These are phyloP conservation scores for Tachycineta bicolor DNA, from an alignment of 2,113 vertebrate species.

Conservation along the genomic window DNA sequence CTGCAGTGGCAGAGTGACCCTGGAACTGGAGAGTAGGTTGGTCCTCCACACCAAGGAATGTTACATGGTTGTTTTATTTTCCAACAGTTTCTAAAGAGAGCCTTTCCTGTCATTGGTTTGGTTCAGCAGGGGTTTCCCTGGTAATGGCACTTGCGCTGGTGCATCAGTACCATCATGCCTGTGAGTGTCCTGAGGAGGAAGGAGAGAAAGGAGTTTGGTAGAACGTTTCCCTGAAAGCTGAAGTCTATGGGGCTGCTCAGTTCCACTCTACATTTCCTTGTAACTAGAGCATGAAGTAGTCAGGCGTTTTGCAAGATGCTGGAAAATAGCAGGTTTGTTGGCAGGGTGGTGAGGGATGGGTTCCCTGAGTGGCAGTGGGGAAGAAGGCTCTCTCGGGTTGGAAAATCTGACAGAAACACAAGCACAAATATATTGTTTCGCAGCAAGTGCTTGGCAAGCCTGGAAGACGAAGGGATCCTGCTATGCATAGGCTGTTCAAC, in stretches of 20 bases:
- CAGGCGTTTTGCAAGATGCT: neutral
- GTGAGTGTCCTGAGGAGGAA: neutral
- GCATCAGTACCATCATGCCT: neutral
- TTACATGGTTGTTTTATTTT: neutral
- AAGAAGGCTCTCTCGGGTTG: neutral
- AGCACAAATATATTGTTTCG: neutral
- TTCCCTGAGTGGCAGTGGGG: neutral
- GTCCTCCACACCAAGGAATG: neutral
- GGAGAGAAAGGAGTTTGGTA: neutral
- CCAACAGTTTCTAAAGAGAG: constrained; percentile 10
- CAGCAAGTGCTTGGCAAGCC: neutral
- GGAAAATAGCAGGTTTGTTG: neutral
- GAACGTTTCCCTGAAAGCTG: neutral
- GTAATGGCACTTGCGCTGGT: neutral
- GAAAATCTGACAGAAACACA: constrained; percentile 22
- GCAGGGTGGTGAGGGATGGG: neutral
- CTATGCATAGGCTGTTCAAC: neutral
- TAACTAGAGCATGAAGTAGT: neutral
- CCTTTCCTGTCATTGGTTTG: neutral
- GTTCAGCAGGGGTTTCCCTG: neutral
- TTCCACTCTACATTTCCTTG: neutral
- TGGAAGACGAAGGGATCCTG: neutral
- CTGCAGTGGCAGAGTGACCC: neutral
- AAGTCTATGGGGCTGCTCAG: neutral
- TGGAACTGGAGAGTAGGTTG: neutral